phyloP scores from a whole-genome alignment of 2,797 vertebrate species.

The Aselliscus stoliczkanus region DNA sequence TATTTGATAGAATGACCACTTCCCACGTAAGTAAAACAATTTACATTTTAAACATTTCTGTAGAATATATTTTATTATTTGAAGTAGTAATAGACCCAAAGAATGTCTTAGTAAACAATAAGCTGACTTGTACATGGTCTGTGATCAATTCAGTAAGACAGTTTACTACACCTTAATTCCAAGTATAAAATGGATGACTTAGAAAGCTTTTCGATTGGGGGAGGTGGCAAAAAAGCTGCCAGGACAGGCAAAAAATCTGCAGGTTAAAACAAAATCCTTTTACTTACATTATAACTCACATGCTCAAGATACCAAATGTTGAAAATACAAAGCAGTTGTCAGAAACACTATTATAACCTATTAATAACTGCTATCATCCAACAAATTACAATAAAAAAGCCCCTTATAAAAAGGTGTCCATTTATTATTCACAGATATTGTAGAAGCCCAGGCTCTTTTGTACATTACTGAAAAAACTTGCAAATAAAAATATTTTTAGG shows the following conservation, averaged over 20 bases:
- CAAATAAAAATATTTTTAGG: not conserved
- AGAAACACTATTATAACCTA: not conserved
- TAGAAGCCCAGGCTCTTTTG: not conserved
- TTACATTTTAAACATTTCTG: not conserved
- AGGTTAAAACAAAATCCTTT: not conserved
- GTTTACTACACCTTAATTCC: not conserved
- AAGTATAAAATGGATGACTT: not conserved
- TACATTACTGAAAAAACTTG: not conserved
- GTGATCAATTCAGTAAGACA: not conserved
- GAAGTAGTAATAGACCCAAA: not conserved
- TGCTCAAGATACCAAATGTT: not conserved
- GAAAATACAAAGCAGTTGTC: not conserved
- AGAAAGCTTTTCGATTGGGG: not conserved
- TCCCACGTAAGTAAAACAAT: not conserved
- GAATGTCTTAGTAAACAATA: not conserved
- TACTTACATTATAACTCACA: not conserved
- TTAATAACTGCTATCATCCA: not conserved
- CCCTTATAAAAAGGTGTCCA: not conserved
- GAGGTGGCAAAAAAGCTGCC: not conserved
- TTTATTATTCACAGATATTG: not conserved
- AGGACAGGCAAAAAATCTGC: too few relatives aligned
- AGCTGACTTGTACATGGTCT: not conserved
- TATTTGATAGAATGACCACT: not conserved
- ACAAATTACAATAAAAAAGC: not conserved
- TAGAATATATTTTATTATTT: not conserved